Evolutionary conservation across 2,888 invertebrate species (phyloP).

Genomic region (Leptura quadrifasciata): DNA sequence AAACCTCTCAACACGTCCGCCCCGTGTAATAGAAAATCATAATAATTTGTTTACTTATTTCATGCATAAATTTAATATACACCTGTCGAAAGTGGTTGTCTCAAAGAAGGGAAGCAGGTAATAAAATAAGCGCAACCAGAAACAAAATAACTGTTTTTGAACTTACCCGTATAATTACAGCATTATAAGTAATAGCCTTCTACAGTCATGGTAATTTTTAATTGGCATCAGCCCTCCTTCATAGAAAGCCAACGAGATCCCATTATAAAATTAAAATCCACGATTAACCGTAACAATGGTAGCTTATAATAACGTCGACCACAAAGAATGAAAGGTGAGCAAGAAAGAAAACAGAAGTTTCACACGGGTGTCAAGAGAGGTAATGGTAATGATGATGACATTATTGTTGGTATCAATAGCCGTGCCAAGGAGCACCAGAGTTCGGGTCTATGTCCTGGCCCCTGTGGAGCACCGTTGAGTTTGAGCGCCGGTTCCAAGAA

Average conservation of each 20-base stretch:
- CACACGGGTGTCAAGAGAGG: conserved; percentile 26
- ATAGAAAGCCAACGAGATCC: neutral
- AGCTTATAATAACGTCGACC: conserved; percentile 9
- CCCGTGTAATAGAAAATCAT: neutral
- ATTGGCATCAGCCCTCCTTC: conserved; percentile 10
- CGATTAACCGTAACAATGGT: conserved; percentile 12
- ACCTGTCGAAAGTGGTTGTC: conserved; percentile 2
- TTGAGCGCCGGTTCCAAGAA: conserved; percentile 61
- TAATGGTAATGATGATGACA: conserved; percentile 37
- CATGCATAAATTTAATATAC: neutral
- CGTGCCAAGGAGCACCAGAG: conserved; percentile 8
- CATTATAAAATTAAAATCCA: conserved; percentile 16
- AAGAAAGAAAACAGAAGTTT: conserved; percentile 25
- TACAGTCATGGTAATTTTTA: conserved; percentile 27
- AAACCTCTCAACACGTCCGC: neutral
- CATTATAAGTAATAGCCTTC: conserved; percentile 10
- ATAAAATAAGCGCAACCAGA: conserved; percentile 14
- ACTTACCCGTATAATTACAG: conserved; percentile 17
- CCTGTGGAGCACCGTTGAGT: conserved; percentile 39
- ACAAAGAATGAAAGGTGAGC: conserved; percentile 18
- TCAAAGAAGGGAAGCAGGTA: conserved; percentile 10
- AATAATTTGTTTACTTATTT: neutral
- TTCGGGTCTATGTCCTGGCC: conserved; percentile 27
- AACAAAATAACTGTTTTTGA: neutral
- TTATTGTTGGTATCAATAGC: conserved; percentile 35